A percentile compares a stretch with the other conserved stretches of the same genome.
These are phyloP conservation scores for Spinibarbus caldwelli DNA, from an alignment of 2,797 vertebrate species.

Conservation along the genomic window DNA sequence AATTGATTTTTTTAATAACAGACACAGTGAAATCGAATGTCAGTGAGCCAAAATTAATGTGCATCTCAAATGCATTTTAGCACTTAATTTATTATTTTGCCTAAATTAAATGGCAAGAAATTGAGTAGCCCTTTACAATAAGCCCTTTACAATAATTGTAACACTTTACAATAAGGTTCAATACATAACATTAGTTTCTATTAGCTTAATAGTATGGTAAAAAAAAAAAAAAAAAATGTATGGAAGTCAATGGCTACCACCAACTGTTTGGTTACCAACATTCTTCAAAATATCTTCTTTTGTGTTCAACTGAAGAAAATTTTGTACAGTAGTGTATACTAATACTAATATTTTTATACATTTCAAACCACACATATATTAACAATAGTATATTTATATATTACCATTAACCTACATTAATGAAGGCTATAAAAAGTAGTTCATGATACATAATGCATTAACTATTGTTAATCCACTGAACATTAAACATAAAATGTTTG, in stretches of 20 bases:
- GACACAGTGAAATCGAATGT: slow-evolving; percentile 9
- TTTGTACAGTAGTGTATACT: too few species aligned
- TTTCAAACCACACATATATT: not conserved
- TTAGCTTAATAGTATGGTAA: not conserved
- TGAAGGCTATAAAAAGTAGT: not conserved
- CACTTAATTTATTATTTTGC: not conserved
- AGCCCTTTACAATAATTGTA: too few species aligned
- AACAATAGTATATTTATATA: not conserved
- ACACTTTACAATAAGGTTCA: too few species aligned
- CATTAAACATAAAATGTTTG: not conserved
- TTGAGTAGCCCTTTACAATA: not conserved
- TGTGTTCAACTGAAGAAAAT: too few species aligned
- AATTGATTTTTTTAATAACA: not conserved
- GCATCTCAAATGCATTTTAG: slow-evolving; percentile 4
- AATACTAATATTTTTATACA: too few species aligned
- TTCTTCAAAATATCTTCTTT: too few species aligned
- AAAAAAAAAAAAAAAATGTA: too few species aligned
- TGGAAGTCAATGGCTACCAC: not conserved
- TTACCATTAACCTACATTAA: not conserved
- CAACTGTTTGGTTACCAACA: not conserved
- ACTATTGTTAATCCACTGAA: not conserved
- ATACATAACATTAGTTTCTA: not conserved
- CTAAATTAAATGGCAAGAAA: not conserved
- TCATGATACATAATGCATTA: not conserved
- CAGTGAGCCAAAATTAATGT: slow-evolving; percentile 1